These are phyloP conservation scores for Neogale vison DNA, from an alignment of 2,113 vertebrate species.

Conservation along the genomic window DNA sequence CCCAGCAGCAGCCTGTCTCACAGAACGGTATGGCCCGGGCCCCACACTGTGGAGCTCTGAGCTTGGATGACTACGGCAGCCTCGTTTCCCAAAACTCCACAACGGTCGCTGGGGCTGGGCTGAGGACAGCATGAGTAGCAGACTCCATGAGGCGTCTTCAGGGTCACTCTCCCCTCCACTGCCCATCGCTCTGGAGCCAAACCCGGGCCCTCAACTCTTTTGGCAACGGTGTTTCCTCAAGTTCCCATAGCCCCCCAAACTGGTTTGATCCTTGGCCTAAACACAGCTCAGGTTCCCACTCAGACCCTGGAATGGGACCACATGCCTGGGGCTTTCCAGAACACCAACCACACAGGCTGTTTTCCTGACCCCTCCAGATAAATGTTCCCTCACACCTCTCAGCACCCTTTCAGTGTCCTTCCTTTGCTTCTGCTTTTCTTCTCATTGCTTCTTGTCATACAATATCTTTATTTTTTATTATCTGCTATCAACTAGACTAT, in stretches of 20 bases:
- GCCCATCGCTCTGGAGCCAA: neutral
- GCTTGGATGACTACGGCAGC: rapidly evolving
- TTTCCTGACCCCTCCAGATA: neutral
- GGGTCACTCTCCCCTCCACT: neutral
- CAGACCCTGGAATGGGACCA: neutral
- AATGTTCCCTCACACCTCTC: neutral
- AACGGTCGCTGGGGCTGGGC: neutral
- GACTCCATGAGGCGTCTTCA: rapidly evolving
- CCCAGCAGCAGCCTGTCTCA: too few relatives aligned
- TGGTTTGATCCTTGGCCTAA: neutral
- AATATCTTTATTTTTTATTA: neutral
- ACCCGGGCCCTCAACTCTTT: neutral
- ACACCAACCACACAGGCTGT: too few relatives aligned
- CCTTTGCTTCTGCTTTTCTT: neutral
- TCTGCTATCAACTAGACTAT: neutral
- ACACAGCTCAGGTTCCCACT: neutral
- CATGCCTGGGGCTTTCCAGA: neutral
- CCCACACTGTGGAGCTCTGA: neutral
- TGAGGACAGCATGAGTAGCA: neutral
- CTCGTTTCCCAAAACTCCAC: neutral
- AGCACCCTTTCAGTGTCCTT: neutral
- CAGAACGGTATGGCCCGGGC: neutral
- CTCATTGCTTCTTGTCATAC: neutral
- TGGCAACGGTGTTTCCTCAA: neutral
- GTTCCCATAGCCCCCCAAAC: neutral